These are phyloP conservation scores for Rhogogaster chlorosoma DNA, from an alignment of 2,888 invertebrate genomes.

Conservation along the genomic window DNA sequence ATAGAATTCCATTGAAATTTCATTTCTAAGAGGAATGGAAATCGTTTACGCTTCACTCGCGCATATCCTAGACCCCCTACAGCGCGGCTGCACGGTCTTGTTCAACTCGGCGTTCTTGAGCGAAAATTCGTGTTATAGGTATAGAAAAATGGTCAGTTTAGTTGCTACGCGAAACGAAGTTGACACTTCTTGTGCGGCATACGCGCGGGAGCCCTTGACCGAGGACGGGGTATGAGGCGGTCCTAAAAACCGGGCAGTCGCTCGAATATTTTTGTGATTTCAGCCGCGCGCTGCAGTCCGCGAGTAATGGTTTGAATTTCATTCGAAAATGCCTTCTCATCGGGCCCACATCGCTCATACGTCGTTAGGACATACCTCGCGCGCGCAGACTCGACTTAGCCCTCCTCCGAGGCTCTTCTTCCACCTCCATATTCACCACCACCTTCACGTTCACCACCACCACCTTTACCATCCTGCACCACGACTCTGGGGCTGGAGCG, in stretches of 20 bases:
- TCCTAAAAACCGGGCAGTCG: slow-evolving; percentile 50
- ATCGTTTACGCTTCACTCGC: slow-evolving; percentile 37
- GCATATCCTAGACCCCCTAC: slow-evolving; percentile 27
- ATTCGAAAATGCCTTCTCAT: slow-evolving; percentile 55
- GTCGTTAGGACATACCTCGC: slow-evolving; percentile 60
- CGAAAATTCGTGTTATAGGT: slow-evolving; percentile 19
- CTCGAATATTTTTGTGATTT: slow-evolving; percentile 52
- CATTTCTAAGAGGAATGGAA: slow-evolving; percentile 38
- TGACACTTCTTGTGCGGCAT: slow-evolving; percentile 50
- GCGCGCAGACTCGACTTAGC: slow-evolving; percentile 51
- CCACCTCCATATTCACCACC: slow-evolving; percentile 43
- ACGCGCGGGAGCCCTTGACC: slow-evolving; percentile 47
- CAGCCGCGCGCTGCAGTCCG: slow-evolving; percentile 47
- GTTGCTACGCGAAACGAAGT: slow-evolving; percentile 47
- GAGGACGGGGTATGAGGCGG: slow-evolving; percentile 36
- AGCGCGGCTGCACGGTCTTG: background rate
- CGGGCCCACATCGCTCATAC: slow-evolving; percentile 58
- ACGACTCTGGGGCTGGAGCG: slow-evolving; percentile 28
- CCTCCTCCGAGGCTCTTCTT: slow-evolving; percentile 43
- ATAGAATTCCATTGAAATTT: slow-evolving; percentile 47
- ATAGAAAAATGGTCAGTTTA: slow-evolving; percentile 26
- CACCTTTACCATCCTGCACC: slow-evolving; percentile 24
- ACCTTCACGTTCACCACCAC: slow-evolving; percentile 26
- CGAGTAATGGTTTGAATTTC: slow-evolving; percentile 53
- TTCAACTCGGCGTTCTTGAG: background rate